A percentile compares a stretch with the other conserved stretches of the same genome.
Conservation (phyloP, 2,797 vertebrate genomes). For the Falco rusticolus region DNA sequence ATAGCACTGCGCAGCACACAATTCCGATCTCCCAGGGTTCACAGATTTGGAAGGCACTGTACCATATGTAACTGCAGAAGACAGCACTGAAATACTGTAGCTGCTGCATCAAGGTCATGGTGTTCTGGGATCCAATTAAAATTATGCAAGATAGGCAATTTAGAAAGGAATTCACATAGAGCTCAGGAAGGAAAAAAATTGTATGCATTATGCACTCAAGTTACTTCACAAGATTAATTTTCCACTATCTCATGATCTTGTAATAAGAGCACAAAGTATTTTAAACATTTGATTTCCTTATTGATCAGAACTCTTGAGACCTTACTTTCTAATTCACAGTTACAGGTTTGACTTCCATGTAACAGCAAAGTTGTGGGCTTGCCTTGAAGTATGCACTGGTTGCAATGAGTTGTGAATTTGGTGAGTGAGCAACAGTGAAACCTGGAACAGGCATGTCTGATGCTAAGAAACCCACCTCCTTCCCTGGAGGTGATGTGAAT, state of each 20-base stretch:
- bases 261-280: neutral
- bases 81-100: neutral
- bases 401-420: neutral
- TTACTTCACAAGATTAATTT: slow-evolving; percentile 51
- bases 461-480: neutral
- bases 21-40: neutral
- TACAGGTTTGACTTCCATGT: neutral
- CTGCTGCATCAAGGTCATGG: slow-evolving; percentile 41
- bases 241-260: neutral
- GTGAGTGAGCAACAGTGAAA: neutral
- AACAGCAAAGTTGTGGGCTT: neutral
- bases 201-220: neutral
- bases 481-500: neutral
- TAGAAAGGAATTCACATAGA: neutral
- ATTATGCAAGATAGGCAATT: slow-evolving; percentile 46
- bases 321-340: neutral
- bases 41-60: neutral
- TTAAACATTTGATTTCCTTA: neutral
- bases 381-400: neutral
- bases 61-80: slow-evolving; percentile 22
- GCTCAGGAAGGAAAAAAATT: neutral
- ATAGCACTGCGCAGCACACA: neutral
- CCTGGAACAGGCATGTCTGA: neutral
- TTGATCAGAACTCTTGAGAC: neutral
- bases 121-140: slow-evolving; percentile 45